Evolutionary conservation across 1,140 invertebrate species (phyloP).

Genomic region (Aphelinus certus): DNA sequence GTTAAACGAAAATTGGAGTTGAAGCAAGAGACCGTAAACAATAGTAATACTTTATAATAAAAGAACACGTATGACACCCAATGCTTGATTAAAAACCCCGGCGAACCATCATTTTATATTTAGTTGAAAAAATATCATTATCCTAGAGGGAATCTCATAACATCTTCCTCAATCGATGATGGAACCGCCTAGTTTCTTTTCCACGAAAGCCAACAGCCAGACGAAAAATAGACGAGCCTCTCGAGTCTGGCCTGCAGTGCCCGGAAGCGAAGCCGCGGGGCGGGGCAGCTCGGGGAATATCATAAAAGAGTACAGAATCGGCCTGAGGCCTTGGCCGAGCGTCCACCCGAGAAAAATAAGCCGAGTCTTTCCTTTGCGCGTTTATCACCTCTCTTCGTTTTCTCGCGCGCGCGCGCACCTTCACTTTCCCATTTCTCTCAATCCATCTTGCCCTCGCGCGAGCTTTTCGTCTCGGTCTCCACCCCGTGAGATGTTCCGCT

Average conservation of each 20-base stretch:
- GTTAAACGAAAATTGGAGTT: too few relatives aligned
- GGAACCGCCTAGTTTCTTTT: too few relatives aligned
- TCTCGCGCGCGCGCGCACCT: neutral
- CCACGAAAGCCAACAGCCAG: neutral
- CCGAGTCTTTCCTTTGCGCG: constrained; percentile 4
- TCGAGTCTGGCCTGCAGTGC: neutral
- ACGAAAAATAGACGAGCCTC: constrained; percentile 5
- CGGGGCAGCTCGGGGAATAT: constrained; percentile 10
- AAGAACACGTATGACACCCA: too few relatives aligned
- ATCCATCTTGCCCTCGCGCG: constrained; percentile 3
- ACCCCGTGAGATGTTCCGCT: too few relatives aligned
- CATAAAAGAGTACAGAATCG: constrained; percentile 27
- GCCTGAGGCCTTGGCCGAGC: neutral
- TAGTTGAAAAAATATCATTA: too few relatives aligned
- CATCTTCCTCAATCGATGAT: too few relatives aligned
- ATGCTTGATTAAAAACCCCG: too few relatives aligned
- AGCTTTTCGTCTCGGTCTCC: neutral
- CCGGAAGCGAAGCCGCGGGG: too few relatives aligned
- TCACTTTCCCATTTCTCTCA: constrained; percentile 24
- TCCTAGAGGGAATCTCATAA: too few relatives aligned
- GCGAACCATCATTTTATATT: too few relatives aligned
- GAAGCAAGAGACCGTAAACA: too few relatives aligned
- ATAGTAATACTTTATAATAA: too few relatives aligned
- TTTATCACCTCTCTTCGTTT: constrained; percentile 25
- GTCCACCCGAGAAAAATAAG: neutral